Conservation (phyloP, 1,140 invertebrate genomes). For the Dinoponera quadriceps region DNA sequence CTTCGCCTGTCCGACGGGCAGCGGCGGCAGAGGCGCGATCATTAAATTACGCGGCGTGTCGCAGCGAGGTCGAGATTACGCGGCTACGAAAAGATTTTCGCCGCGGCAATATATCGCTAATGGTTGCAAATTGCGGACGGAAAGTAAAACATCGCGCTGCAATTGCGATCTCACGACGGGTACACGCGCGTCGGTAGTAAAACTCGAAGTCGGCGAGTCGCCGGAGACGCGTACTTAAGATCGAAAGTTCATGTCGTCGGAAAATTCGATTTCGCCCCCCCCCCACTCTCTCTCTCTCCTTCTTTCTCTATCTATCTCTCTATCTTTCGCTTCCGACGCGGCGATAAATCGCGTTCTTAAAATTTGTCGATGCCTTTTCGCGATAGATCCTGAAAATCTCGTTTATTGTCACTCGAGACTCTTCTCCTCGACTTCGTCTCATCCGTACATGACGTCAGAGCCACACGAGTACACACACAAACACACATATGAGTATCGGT, state of each 20-base stretch:
- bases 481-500: too few relatives aligned
- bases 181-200: too few relatives aligned
- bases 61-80: conserved; percentile 22
- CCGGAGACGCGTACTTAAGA: too few relatives aligned
- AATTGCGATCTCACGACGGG: too few relatives aligned
- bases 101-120: conserved; percentile 50
- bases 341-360: not conserved
- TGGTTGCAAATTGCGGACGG: not conserved
- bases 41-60: conserved; percentile 32
- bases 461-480: not conserved
- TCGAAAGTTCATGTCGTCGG: not conserved
- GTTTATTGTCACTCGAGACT: not conserved
- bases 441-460: conserved; percentile 13
- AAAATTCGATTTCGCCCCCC: not conserved
- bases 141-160: not conserved
- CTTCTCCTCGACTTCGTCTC: not conserved
- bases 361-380: conserved; percentile 1
- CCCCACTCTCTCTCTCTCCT: too few relatives aligned
- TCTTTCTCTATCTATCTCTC: not conserved
- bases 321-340: too few relatives aligned
- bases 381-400: not conserved
- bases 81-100: not conserved
- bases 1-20: not conserved
- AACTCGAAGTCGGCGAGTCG: too few relatives aligned
- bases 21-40: not conserved